phyloP scores from a whole-genome alignment of 2,113 vertebrate species.

The Petromus typicus region DNA sequence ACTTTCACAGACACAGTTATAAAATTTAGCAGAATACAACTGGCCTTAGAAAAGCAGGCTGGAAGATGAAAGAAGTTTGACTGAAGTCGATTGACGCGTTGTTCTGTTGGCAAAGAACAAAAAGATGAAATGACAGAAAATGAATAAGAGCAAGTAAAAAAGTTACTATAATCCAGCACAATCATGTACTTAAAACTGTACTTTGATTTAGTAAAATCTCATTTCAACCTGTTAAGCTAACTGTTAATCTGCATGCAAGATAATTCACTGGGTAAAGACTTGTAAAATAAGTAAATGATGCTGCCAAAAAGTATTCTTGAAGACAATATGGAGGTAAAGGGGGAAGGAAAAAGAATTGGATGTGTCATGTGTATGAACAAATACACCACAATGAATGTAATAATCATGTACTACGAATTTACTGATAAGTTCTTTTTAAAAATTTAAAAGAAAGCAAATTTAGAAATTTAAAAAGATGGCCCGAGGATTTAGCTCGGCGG shows the following conservation, averaged over 20 bases:
- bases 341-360: neutral
- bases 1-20: neutral
- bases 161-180: neutral
- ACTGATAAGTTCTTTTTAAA: neutral
- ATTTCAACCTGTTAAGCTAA: neutral
- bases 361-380: neutral
- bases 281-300: neutral
- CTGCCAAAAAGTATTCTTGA: neutral
- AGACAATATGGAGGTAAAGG: neutral
- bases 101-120: neutral
- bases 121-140: neutral
- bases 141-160: neutral
- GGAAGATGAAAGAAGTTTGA: neutral
- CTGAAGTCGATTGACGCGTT: neutral
- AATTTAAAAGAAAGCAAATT: neutral
- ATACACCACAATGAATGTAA: neutral
- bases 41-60: neutral
- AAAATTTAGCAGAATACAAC: neutral
- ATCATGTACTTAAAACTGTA: neutral
- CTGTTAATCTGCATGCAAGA: neutral
- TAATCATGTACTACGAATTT: neutral
- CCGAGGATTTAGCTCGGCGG: no score
- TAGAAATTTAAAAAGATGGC: neutral
- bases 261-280: neutral
- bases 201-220: neutral